Conservation (phyloP, 37 sponge, comb jelly and placozoan genomes). For the Lycopodina hypogea region DNA sequence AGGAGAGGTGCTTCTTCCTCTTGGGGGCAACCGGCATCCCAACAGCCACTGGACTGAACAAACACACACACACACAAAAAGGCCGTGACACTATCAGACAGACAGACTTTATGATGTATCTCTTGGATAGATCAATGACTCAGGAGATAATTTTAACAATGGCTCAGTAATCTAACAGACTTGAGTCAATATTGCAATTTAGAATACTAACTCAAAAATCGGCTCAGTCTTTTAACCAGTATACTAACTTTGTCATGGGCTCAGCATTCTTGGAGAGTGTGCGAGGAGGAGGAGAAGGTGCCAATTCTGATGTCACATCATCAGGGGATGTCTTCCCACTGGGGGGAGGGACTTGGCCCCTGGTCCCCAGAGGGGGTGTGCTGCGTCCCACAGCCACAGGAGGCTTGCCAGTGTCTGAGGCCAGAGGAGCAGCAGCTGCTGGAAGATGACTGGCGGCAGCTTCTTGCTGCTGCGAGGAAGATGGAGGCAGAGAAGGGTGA, state of each 20-base stretch:
- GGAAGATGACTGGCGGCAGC: background rate
- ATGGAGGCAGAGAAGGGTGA: background rate
- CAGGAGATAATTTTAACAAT: too few relatives aligned
- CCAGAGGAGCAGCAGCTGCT: background rate
- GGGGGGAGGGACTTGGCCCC: conserved; percentile 4
- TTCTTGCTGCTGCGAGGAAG: background rate
- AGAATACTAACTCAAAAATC: too few relatives aligned
- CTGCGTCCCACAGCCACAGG: background rate
- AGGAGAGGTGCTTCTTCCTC: conserved; percentile 31
- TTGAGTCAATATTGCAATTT: too few relatives aligned
- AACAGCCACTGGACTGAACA: background rate
- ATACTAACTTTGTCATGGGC: conserved; percentile 15
- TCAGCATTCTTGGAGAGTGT: conserved; percentile 44
- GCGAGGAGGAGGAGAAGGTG: conserved; percentile 58
- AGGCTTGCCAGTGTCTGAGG: background rate
- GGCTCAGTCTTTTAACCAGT: too few relatives aligned
- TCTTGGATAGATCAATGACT: too few relatives aligned
- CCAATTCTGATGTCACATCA: conserved; percentile 26
- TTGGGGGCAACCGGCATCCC: conserved; percentile 13
- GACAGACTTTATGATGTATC: too few relatives aligned
- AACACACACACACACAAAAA: background rate
- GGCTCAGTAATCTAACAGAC: too few relatives aligned
- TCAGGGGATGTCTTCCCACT: conserved; percentile 23
- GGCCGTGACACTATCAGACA: background rate
- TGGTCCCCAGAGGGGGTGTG: background rate